Conservation (phyloP, 2,113 vertebrate genomes). For the Thryonomys swinderianus region DNA sequence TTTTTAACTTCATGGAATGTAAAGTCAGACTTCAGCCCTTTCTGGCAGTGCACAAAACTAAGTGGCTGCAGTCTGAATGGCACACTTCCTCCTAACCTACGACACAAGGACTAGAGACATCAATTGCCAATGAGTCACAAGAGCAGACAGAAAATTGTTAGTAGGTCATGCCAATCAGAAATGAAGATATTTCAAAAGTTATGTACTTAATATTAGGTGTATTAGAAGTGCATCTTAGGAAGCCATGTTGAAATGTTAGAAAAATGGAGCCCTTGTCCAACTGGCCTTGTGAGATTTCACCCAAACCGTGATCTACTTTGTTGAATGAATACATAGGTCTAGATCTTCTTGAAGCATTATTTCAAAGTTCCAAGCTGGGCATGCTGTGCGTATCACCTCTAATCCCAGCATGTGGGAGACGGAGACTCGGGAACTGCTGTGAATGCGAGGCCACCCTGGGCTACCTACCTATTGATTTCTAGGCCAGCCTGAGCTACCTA, state of each 20-base stretch:
- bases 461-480: not conserved
- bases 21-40: conserved; percentile 42
- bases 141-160: conserved; percentile 72
- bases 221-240: conserved; percentile 2
- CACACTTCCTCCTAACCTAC: conserved; percentile 10
- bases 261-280: not conserved
- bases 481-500: not conserved
- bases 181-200: conserved; percentile 27
- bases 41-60: conserved; percentile 26
- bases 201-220: not conserved
- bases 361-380: conserved; percentile 10
- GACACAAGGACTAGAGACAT: conserved; percentile 57
- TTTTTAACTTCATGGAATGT: conserved; percentile 23
- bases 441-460: not conserved
- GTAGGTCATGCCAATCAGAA: conserved; percentile 40
- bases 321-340: not conserved
- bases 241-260: not conserved
- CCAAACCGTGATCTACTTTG: not conserved
- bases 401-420: not conserved
- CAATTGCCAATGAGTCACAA: conserved; percentile 60
- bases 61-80: not conserved
- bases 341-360: conserved; percentile 39
- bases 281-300: not conserved
- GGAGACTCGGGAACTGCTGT: not conserved
- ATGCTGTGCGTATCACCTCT: not conserved